Conservation (phyloP, 2,113 vertebrate species). For the Pontoporia blainvillei region DNA sequence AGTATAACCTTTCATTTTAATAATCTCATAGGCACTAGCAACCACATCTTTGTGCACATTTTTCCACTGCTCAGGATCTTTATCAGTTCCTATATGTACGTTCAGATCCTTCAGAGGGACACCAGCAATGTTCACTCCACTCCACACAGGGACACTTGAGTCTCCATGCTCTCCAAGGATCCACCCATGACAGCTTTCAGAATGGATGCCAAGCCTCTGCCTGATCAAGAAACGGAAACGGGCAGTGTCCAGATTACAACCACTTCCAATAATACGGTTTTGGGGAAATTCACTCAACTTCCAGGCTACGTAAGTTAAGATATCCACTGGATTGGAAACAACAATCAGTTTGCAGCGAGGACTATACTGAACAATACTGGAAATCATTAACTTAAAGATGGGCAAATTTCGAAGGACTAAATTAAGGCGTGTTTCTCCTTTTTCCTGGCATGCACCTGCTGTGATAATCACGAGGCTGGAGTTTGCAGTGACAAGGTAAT, state of each 20-base stretch:
- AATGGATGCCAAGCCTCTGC: constrained; percentile 85
- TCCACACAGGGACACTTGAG: constrained; percentile 54
- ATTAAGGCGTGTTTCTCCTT: constrained; percentile 49
- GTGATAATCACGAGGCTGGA: constrained; percentile 45
- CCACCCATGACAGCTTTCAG: constrained; percentile 74
- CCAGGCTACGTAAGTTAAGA: constrained; percentile 89
- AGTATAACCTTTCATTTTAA: constrained; percentile 96
- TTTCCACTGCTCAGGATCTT: constrained; percentile 91
- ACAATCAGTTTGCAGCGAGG: constrained; percentile 50
- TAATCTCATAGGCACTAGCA: constrained; percentile 95
- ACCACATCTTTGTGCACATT: constrained; percentile 90
- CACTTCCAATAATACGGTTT: constrained; percentile 86
- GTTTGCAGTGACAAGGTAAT: constrained; percentile 51
- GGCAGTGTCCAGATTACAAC: constrained; percentile 89
- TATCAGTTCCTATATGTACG: constrained; percentile 84
- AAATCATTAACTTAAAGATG: constrained; percentile 29
- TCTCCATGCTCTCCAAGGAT: constrained; percentile 64
- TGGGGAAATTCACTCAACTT: constrained; percentile 87
- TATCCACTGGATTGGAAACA: constrained; percentile 81
- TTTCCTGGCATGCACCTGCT: constrained; percentile 16
- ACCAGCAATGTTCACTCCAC: constrained; percentile 30
- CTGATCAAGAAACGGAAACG: constrained; percentile 89
- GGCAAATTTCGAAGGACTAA: constrained; percentile 47
- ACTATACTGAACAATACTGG: not conserved
- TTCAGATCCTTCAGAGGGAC: constrained; percentile 86